These are phyloP conservation scores for Brachyhypopomus occidentalis DNA, from an alignment of 2,113 vertebrate genomes.

Conservation along the genomic window DNA sequence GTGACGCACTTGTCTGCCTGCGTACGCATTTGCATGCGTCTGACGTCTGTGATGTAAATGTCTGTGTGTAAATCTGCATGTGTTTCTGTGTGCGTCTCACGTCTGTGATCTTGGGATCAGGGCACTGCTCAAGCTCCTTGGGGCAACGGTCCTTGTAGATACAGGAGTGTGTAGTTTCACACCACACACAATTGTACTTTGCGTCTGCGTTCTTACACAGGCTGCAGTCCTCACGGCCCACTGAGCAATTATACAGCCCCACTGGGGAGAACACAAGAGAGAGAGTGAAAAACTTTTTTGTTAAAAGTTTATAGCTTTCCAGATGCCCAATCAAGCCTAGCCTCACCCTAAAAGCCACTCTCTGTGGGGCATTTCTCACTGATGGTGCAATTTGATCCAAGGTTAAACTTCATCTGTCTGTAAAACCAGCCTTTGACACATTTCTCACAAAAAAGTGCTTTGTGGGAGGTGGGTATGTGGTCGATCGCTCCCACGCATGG, in stretches of 20 bases:
- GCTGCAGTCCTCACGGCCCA: slow-evolving; percentile 89
- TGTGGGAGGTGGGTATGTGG: too few species aligned
- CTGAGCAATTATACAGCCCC: slow-evolving; percentile 91
- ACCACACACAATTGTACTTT: slow-evolving; percentile 87
- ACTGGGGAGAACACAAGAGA: slow-evolving; percentile 70
- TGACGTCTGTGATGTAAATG: neutral
- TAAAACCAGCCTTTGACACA: too few species aligned
- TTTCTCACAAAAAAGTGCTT: too few species aligned
- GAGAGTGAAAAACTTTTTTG: neutral
- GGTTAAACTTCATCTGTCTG: too few species aligned
- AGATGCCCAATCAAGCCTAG: neutral
- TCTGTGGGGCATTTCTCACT: too few species aligned
- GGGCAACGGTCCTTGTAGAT: slow-evolving; percentile 78
- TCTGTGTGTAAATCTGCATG: slow-evolving; percentile 19
- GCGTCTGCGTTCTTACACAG: slow-evolving; percentile 82
- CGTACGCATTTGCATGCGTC: neutral
- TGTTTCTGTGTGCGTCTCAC: slow-evolving; percentile 72
- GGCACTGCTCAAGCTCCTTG: slow-evolving; percentile 70
- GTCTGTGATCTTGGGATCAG: slow-evolving; percentile 80
- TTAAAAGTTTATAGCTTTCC: neutral
- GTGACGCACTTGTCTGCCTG: too few species aligned
- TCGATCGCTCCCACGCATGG: too few species aligned
- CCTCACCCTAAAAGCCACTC: neutral
- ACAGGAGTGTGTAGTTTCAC: slow-evolving; percentile 73
- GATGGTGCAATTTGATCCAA: neutral